Percentiles rank a stretch among this genome's conserved stretches.
These are phyloP conservation scores for Phocoena phocoena DNA, from an alignment of 2,113 vertebrate species.

Conservation along the genomic window DNA sequence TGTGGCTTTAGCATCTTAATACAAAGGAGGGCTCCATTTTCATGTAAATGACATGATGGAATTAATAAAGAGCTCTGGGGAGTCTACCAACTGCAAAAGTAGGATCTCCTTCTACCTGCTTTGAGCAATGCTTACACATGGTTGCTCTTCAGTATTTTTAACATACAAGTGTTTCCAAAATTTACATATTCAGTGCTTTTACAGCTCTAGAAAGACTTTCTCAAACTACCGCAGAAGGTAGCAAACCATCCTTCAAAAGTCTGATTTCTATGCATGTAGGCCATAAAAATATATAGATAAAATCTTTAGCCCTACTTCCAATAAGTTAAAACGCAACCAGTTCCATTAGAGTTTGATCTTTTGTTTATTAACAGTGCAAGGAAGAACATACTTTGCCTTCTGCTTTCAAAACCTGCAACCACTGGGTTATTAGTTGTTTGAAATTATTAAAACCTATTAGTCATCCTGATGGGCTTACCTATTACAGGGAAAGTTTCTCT, in stretches of 20 bases:
- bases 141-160: slow-evolving; percentile 55
- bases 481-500: neutral
- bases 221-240: slow-evolving; percentile 55
- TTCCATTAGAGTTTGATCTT: slow-evolving; percentile 42
- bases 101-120: slow-evolving; percentile 49
- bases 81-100: slow-evolving; percentile 25
- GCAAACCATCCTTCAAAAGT: slow-evolving; percentile 62
- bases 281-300: slow-evolving; percentile 17
- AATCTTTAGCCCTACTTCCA: slow-evolving; percentile 45
- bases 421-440: neutral
- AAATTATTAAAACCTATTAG: neutral
- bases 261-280: slow-evolving; percentile 58
- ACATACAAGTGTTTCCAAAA: slow-evolving; percentile 67
- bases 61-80: slow-evolving; percentile 55
- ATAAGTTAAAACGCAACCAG: slow-evolving; percentile 20
- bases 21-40: slow-evolving; percentile 74
- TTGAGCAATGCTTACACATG: slow-evolving; percentile 49
- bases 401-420: neutral
- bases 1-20: slow-evolving; percentile 75
- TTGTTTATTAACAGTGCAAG: neutral
- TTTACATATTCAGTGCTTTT: slow-evolving; percentile 67
- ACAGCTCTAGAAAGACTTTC: slow-evolving; percentile 60
- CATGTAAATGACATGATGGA: slow-evolving; percentile 66
- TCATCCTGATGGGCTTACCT: neutral
- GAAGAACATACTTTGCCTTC: neutral